Evolutionary conservation across 2,888 invertebrate species (phyloP).

Genomic region (Coleophora flavipennella): DNA sequence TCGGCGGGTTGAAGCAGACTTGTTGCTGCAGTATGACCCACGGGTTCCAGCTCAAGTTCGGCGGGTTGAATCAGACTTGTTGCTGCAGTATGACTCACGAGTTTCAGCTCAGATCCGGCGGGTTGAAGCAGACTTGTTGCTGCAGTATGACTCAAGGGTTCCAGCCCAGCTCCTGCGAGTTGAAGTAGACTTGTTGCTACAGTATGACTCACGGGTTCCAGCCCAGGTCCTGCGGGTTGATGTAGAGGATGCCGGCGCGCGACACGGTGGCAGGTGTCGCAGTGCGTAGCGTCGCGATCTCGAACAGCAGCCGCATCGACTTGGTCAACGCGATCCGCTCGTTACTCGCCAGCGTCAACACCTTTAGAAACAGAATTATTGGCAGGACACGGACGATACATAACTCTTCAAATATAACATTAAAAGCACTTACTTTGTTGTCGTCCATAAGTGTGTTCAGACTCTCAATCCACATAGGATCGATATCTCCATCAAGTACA

Average conservation of each 20-base stretch:
- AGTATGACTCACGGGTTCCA: slow-evolving; percentile 95
- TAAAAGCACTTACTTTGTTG: slow-evolving; percentile 78
- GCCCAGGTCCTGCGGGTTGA: slow-evolving; percentile 94
- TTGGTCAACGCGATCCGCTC: slow-evolving; percentile 93
- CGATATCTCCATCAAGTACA: slow-evolving; percentile 95
- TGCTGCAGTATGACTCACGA: too few species aligned
- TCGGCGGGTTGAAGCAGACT: too few species aligned
- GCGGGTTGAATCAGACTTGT: neutral
- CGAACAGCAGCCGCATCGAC: slow-evolving; percentile 92
- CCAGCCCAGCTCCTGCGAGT: slow-evolving; percentile 96
- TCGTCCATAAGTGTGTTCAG: slow-evolving; percentile 98
- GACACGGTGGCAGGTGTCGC: slow-evolving; percentile 98
- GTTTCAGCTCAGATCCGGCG: too few species aligned
- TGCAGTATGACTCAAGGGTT: too few species aligned
- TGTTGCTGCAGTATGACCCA: too few species aligned
- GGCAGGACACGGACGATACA: too few species aligned
- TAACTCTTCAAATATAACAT: too few species aligned
- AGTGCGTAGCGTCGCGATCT: slow-evolving; percentile 90
- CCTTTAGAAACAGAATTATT: slow-evolving; percentile 41
- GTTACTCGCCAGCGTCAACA: slow-evolving; percentile 93
- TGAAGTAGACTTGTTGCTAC: too few species aligned
- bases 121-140: too few species aligned
- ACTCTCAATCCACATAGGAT: slow-evolving; percentile 99
- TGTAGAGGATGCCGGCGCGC: slow-evolving; percentile 93
- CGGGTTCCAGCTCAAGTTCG: too few species aligned